Percentiles rank a stretch among this genome's conserved stretches.
phyloP scores from a whole-genome alignment of 2,113 vertebrate species.

The Crocuta crocuta region DNA sequence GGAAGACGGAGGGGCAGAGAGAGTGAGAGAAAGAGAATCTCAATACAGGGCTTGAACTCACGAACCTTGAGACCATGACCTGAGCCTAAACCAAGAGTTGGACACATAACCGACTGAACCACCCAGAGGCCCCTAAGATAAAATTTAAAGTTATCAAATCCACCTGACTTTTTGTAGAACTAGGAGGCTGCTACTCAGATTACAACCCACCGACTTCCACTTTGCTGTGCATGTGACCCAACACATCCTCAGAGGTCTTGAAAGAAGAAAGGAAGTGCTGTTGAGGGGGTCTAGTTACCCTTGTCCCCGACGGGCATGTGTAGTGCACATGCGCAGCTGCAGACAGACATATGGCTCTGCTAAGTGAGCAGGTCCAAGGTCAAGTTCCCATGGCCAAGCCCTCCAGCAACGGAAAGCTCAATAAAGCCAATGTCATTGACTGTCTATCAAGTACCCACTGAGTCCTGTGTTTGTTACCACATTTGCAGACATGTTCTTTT shows the following conservation, averaged over 20 bases:
- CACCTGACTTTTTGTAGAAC: background rate
- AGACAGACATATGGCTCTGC: background rate
- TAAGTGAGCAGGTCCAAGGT: background rate
- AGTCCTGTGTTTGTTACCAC: background rate
- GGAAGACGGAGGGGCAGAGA: too few relatives aligned
- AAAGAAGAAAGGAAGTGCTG: background rate
- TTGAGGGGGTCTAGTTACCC: too few relatives aligned
- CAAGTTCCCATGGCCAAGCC: background rate
- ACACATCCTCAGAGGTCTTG: background rate
- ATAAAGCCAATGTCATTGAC: background rate
- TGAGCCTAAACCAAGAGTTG: too few relatives aligned
- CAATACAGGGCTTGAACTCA: too few relatives aligned
- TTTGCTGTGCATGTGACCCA: background rate
- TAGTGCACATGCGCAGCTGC: background rate
- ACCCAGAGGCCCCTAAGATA: background rate
- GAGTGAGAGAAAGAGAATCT: too few relatives aligned
- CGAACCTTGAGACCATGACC: too few relatives aligned
- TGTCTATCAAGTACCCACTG: background rate
- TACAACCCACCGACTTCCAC: background rate
- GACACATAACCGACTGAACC: too few relatives aligned
- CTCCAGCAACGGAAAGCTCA: background rate
- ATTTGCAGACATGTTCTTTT: background rate
- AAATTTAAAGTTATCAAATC: background rate
- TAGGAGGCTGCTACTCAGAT: background rate
- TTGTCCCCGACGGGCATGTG: accelerated